Conservation (phyloP, 1,140 invertebrate genomes). For the Drosophila ercepeae region DNA sequence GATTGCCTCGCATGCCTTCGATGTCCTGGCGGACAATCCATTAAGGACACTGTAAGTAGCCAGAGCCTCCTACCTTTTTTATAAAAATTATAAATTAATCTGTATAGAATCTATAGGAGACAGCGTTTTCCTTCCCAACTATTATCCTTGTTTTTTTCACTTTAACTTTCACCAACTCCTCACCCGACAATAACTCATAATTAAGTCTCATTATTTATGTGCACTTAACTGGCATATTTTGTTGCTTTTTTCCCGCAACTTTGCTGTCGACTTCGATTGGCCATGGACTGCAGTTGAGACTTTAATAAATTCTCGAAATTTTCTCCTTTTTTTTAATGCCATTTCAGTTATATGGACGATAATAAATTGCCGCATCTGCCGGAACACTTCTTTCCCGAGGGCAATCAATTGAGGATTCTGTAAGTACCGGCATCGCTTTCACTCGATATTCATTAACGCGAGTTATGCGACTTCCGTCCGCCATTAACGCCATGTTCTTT, state of each 20-base stretch:
- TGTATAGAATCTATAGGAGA: too few species aligned
- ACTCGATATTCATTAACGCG: conserved; percentile 9
- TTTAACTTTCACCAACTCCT: not conserved
- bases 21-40: conserved; percentile 63
- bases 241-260: conserved; percentile 27
- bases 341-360: conserved; percentile 82
- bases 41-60: conserved; percentile 75
- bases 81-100: not conserved
- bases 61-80: not conserved
- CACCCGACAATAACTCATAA: conserved; percentile 62
- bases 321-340: conserved; percentile 10
- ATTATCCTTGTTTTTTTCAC: not conserved
- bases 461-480: not conserved
- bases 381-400: conserved; percentile 72
- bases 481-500: conserved; percentile 3
- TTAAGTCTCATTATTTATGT: conserved; percentile 76
- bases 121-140: too few species aligned
- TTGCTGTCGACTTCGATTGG: conserved; percentile 5
- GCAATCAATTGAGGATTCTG: conserved; percentile 81
- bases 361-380: conserved; percentile 77
- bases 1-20: conserved; percentile 66
- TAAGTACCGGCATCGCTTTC: conserved; percentile 61
- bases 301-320: conserved; percentile 13
- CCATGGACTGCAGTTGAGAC: conserved; percentile 9
- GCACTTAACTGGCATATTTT: conserved; percentile 51